phyloP scores from a whole-genome alignment of 2,797 vertebrate genomes.

The Melanotaenia trifasciata region DNA sequence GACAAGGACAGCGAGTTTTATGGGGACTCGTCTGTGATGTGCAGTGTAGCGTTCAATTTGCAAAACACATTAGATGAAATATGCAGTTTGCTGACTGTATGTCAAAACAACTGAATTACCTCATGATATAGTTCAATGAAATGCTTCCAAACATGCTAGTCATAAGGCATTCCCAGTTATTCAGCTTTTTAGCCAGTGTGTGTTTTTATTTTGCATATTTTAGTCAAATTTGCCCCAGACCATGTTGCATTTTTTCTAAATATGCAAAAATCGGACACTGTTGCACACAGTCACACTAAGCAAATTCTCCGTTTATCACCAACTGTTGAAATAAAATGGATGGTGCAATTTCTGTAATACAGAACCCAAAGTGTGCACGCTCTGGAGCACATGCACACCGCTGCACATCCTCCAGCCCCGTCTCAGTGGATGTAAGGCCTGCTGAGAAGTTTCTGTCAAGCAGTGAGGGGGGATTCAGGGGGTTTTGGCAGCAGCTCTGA shows the following conservation, averaged over 20 bases:
- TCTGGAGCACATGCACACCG: neutral
- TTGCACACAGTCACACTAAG: neutral
- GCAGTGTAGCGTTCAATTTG: neutral
- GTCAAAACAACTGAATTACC: neutral
- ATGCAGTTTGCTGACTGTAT: neutral
- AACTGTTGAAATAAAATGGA: slow-evolving; percentile 19
- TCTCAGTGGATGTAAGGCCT: slow-evolving; percentile 50
- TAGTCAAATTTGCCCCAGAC: neutral
- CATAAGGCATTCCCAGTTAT: neutral
- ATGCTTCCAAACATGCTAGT: neutral
- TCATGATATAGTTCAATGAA: neutral
- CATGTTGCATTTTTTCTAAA: neutral
- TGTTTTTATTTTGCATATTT: neutral
- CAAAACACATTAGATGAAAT: neutral
- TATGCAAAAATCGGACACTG: neutral
- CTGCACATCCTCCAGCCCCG: slow-evolving; percentile 41
- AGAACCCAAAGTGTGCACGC: slow-evolving; percentile 7
- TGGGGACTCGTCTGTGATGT: neutral
- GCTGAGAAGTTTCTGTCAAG: slow-evolving; percentile 70
- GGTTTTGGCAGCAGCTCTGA: slow-evolving; percentile 68
- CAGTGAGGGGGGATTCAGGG: slow-evolving; percentile 53
- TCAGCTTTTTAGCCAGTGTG: neutral
- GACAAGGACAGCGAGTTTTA: neutral
- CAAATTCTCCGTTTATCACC: neutral
- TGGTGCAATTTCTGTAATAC: neutral